These are phyloP conservation scores for Vultur gryphus DNA, from an alignment of 2,797 vertebrate species.

Conservation along the genomic window DNA sequence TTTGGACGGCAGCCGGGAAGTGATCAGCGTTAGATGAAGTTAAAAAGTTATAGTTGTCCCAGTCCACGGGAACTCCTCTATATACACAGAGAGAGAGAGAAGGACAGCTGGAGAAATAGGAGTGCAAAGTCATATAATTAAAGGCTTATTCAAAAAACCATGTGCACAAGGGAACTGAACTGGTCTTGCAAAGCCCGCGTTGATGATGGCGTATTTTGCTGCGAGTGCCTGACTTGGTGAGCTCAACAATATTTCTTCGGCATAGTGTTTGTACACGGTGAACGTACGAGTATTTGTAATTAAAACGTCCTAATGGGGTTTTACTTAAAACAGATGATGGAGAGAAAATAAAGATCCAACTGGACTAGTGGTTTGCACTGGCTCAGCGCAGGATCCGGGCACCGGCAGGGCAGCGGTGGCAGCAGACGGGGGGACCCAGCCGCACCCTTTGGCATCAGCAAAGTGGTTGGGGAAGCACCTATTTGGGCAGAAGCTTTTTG, in stretches of 20 bases:
- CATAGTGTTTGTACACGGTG: background rate
- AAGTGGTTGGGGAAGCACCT: background rate
- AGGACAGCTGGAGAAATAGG: background rate
- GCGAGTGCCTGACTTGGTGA: background rate
- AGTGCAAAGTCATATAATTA: background rate
- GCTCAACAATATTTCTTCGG: background rate
- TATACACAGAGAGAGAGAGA: background rate
- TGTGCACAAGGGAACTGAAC: background rate
- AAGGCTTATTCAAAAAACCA: background rate
- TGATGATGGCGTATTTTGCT: background rate
- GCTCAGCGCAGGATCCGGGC: fast-evolving
- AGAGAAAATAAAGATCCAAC: background rate
- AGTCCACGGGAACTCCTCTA: background rate
- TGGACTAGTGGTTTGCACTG: background rate
- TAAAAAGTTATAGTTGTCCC: background rate
- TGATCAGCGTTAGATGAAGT: background rate
- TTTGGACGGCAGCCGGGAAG: background rate
- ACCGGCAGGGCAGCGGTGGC: background rate
- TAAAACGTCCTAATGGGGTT: background rate
- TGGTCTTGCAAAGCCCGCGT: background rate
- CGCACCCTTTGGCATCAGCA: background rate
- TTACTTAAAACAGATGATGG: background rate
- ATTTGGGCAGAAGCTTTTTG: background rate
- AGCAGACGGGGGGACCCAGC: background rate
- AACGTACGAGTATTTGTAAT: background rate